These are phyloP conservation scores for Ceratina calcarata DNA, from an alignment of 1,140 invertebrate species.

Conservation along the genomic window DNA sequence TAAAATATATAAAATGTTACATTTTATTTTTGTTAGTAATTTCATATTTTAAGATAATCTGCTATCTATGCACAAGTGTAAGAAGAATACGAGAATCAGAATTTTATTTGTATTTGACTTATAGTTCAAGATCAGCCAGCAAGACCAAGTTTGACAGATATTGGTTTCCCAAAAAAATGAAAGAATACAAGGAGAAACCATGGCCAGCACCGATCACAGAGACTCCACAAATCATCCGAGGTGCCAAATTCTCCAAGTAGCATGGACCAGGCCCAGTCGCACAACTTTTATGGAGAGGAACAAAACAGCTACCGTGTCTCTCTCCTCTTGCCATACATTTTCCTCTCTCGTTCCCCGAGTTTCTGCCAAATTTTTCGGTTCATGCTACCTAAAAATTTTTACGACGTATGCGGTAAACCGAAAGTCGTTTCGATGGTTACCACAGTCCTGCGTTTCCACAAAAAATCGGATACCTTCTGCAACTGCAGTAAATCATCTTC, in stretches of 20 bases:
- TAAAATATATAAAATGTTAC: too few relatives aligned
- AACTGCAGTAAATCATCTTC: slow-evolving; percentile 28
- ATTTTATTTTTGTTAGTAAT: too few relatives aligned
- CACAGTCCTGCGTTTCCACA: not conserved
- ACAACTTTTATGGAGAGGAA: slow-evolving; percentile 56
- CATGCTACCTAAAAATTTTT: slow-evolving; percentile 34
- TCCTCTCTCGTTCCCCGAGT: not conserved
- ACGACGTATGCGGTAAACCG: slow-evolving; percentile 49
- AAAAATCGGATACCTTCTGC: slow-evolving; percentile 5
- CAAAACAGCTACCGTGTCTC: slow-evolving; percentile 38
- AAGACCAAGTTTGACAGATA: too few relatives aligned
- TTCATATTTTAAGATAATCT: too few relatives aligned
- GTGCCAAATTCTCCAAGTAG: not conserved
- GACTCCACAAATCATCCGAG: slow-evolving; percentile 36
- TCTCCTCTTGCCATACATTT: not conserved
- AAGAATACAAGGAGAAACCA: slow-evolving; percentile 1
- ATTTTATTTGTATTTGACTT: too few relatives aligned
- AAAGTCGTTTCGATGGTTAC: slow-evolving; percentile 31
- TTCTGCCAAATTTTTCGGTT: slow-evolving; percentile 6
- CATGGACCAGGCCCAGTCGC: not conserved
- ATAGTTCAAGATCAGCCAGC: too few relatives aligned
- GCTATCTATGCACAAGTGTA: too few relatives aligned
- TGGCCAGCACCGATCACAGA: not conserved
- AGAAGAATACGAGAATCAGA: too few relatives aligned
- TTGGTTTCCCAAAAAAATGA: not conserved